phyloP scores from a whole-genome alignment of 2,797 vertebrate species.

The Enoplosus armatus region DNA sequence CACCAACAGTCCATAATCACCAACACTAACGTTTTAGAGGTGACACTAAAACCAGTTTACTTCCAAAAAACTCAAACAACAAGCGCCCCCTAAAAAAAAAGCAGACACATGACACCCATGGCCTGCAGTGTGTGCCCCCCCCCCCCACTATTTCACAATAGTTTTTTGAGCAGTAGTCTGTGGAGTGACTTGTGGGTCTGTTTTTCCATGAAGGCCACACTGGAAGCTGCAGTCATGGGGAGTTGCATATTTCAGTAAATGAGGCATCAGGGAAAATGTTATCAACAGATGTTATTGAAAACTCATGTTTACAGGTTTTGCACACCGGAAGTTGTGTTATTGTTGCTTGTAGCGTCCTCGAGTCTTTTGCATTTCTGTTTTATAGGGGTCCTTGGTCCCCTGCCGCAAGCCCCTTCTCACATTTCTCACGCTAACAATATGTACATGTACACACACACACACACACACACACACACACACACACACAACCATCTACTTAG shows the following conservation, averaged over 20 bases:
- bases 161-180: neutral
- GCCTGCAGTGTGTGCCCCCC: constrained; percentile 12
- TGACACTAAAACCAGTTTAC: neutral
- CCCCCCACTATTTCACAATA: constrained; percentile 16
- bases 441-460: neutral
- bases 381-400: constrained; percentile 27
- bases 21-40: neutral
- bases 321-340: constrained; percentile 14
- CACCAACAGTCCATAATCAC: neutral
- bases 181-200: constrained; percentile 8
- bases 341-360: constrained; percentile 38
- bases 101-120: constrained; percentile 37
- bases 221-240: neutral
- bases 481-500: neutral
- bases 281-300: constrained; percentile 13
- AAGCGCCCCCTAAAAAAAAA: neutral
- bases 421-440: constrained; percentile 61
- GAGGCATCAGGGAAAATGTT: neutral
- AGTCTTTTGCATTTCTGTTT: constrained; percentile 27
- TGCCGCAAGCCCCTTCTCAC: constrained; percentile 46
- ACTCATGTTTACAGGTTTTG: neutral
- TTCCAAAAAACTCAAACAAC: constrained; percentile 1
- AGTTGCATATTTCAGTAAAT: constrained; percentile 12
- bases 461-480: constrained; percentile 11
- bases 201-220: constrained; percentile 20